These are phyloP conservation scores for Leucophora obtusa DNA, from an alignment of 2,888 invertebrate genomes.

Conservation along the genomic window DNA sequence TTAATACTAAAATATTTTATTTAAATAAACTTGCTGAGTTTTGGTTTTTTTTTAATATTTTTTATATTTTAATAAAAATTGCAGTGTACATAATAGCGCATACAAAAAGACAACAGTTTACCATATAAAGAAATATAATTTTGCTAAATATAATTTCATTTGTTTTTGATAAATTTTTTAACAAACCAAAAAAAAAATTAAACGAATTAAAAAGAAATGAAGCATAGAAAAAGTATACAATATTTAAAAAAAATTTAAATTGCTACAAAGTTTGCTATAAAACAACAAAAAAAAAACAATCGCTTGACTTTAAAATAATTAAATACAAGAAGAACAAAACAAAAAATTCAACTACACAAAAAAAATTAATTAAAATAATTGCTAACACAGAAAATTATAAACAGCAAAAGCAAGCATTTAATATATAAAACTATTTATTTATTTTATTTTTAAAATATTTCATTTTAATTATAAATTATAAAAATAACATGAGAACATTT, in stretches of 20 bases:
- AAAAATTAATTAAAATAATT: conserved; percentile 4
- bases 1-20: conserved; percentile 15
- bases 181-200: background rate
- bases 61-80: conserved; percentile 28
- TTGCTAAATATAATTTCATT: conserved; percentile 8
- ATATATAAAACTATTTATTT: background rate
- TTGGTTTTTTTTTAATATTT: background rate
- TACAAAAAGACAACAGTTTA: conserved; percentile 28
- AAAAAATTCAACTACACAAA: conserved; percentile 2
- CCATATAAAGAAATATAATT: conserved; percentile 18
- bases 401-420: conserved; percentile 3
- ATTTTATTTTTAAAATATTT: background rate
- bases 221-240: background rate
- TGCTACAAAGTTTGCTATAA: background rate
- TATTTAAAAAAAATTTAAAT: background rate
- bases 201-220: background rate
- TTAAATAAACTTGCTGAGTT: conserved; percentile 16
- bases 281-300: conserved; percentile 6
- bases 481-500: conserved; percentile 1
- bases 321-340: background rate
- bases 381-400: conserved; percentile 3
- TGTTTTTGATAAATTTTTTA: background rate
- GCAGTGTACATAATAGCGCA: conserved; percentile 44
- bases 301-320: background rate
- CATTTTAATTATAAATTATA: background rate